Percentiles rank a stretch among this genome's conserved stretches.
These are phyloP conservation scores for Mesitornis unicolor DNA, from an alignment of 2,113 vertebrate genomes.

Conservation along the genomic window DNA sequence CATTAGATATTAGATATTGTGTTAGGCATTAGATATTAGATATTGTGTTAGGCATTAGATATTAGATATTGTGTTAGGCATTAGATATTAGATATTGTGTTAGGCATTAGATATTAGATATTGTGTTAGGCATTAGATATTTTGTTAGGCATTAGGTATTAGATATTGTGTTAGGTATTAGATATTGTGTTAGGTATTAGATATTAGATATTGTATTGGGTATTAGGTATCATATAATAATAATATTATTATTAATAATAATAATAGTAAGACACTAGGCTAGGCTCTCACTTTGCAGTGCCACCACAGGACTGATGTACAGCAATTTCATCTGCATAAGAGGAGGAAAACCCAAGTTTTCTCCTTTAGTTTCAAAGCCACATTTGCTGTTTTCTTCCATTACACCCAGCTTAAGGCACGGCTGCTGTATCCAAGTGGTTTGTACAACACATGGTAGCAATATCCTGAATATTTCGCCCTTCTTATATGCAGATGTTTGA, in stretches of 20 bases:
- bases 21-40: no score
- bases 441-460: fast-evolving
- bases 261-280: background rate
- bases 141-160: no score
- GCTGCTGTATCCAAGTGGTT: fast-evolving
- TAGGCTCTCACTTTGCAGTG: background rate
- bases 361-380: background rate
- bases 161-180: no score
- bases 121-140: no score
- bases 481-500: fast-evolving
- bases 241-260: background rate
- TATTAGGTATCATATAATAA: no score
- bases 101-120: no score
- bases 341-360: background rate
- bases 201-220: no score
- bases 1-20: no score
- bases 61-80: no score
- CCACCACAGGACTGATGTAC: fast-evolving
- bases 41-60: no score
- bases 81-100: no score
- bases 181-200: no score
- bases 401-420: background rate
- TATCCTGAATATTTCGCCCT: background rate
- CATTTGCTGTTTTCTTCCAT: background rate
- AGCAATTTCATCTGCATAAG: background rate